Evolutionary conservation across 1,140 invertebrate genomes (phyloP).

Genomic region (Aphelenchoides avenae): DNA sequence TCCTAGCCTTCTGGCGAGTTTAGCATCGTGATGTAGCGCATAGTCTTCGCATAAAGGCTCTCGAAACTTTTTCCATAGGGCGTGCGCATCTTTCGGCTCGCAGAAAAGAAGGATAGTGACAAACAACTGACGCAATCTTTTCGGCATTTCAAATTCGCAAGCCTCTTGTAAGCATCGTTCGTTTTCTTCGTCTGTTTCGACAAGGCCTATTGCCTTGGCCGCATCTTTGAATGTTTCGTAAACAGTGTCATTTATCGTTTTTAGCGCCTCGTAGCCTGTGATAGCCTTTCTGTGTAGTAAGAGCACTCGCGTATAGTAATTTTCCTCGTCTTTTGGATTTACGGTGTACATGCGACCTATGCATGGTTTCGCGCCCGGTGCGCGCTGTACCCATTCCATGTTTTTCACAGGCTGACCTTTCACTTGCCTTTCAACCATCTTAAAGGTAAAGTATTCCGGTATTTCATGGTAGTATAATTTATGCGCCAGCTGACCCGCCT

Average conservation of each 20-base stretch:
- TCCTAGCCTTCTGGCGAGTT: no score
- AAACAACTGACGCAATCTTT: conserved; percentile 26
- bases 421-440: not conserved
- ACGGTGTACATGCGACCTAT: conserved; percentile 2
- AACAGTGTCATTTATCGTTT: not conserved
- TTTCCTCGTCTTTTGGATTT: conserved; percentile 4
- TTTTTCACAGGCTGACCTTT: not conserved
- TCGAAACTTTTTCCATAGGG: conserved; percentile 5
- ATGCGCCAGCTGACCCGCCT: not conserved
- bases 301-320: conserved; percentile 3
- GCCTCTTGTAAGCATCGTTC: conserved; percentile 15
- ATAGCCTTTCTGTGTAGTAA: conserved; percentile 1
- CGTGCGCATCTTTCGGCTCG: not conserved
- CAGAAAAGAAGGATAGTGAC: conserved; percentile 3
- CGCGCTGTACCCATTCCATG: not conserved
- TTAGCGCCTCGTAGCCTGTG: not conserved
- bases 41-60: conserved; percentile 6
- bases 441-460: conserved; percentile 10
- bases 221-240: conserved; percentile 33
- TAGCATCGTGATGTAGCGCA: no score
- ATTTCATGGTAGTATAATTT: conserved; percentile 12
- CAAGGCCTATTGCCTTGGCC: not conserved
- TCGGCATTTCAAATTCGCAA: conserved; percentile 4
- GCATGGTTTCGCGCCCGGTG: not conserved
- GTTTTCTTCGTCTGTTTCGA: conserved; percentile 24